Base-by-base conservation (phyloP, 2,797 vertebrate species). In the Sebastes itinus region DNA sequence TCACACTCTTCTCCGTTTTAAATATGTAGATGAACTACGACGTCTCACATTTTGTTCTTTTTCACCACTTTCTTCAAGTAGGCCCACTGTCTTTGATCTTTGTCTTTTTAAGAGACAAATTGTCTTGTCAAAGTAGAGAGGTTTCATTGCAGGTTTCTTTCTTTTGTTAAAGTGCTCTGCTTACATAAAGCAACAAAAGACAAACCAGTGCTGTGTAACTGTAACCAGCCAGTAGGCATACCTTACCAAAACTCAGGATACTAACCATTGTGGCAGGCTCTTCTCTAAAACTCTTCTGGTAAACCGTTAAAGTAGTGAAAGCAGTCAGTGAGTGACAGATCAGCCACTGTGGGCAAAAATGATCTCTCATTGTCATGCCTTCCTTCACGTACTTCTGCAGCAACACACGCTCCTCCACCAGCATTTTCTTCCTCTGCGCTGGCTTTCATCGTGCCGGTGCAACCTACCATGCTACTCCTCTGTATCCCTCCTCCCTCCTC, bases 391-490 rank as follows among this genome's bases (percentile, higher is more conserved):
- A 42, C 52, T 79, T 72, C 52, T 73, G 23, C 69, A 87, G 65
- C 42, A 38, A 28, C 59, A 68, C 75, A 58, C 27, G 30, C 38
- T 65, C 73, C 56, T 70, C 28, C 49, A 70, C 28, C 49, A 42
- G 32, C 61, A 1, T 46, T 65, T 62, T 18, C 58, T 38, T 18
- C 16, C 49, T 52, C 27, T 65, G 27, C 65, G 49, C 77, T 83
- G 67, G 67, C 85, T 86, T 62, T 85, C 59, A 81, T 82, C 7
- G 22, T 88, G 86, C 42, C n/a, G n/a, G 65, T 90, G 88, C 94
- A 93, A 92, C 92, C 93, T 92, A 94, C 77, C 93, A 81, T 94
- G 92, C 90, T 93, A n/a, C 78, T 77, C 77, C 79, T 67, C 80
- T 25, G n/a, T 35, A 18, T 18, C 52, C 67, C 68, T 42, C 79